Evolutionary conservation across 2,888 invertebrate genomes (phyloP), one percentile per base, ranked within the genome.

Genomic region (Thelaira solivaga): DNA sequence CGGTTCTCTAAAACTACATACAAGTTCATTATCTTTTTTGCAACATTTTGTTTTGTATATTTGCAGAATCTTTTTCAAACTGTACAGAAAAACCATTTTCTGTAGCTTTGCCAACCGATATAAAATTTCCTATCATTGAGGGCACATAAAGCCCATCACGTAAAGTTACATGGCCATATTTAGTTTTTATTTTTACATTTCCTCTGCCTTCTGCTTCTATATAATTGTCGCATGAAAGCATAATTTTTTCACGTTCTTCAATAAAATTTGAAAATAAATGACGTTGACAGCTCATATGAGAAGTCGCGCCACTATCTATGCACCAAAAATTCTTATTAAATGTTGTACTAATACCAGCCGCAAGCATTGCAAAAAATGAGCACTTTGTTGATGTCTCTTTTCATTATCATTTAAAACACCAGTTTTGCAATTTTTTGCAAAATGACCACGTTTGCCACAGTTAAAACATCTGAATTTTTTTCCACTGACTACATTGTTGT

Each of bases 391-490:
- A 22, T 65, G 29, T 53, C 11, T 53, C n/a, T 18, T 45, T n/a
- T 24, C 39, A 10, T 13, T 26, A 8, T 11, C 24, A 47, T 62
- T 36, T 47, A 16, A 24, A 4, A 2, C 41, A 8, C 36, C 26
- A 41, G 10, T 45, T 16, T 47, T 45, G 4, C 29, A 18, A 41
- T 68, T 13, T 55, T 36, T 62, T 2, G 11, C 45, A 4, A 76
- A 67, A 34, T 85, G 22, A 82, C 83, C 57, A 64, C 45, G 53
- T 10, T 53, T 53, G 8, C 43, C 65, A 65, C 43, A 65, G 10
- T 36, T 53, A 29, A 20, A 53, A 36, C 41, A 65, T 41, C 43
- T 53, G 26, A 41, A 29, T 16, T 45, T 61, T 45, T 29, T 13
- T 13, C 16, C 10, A n/a, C 24, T 53, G n/a, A 18, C 22, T 5